Base-by-base conservation (phyloP, 2,888 invertebrate genomes). In the Tetranychus piercei region DNA sequence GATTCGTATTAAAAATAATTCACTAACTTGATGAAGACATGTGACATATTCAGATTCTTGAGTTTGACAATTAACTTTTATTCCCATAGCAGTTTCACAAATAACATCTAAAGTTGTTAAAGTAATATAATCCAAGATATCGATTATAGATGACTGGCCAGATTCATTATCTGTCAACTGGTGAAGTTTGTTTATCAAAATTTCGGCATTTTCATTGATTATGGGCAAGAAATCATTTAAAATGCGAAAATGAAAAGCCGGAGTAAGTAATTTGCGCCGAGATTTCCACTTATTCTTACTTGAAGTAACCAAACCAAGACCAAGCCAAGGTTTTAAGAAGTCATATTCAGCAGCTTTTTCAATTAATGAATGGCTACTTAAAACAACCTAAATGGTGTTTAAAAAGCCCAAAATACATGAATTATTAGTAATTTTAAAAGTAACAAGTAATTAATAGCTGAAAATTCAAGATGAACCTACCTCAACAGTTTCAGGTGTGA, bases 311-410 rank as follows among this genome's bases (percentile, higher is more conserved):
- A 85, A 80, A 18, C 85, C 85, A 44, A 83, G 81, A 20, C 84
- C 84, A 11, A 85, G 81, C 85, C 85, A 86, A 0, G 84, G 82
- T 72, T 83, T 81, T 3, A 85, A 79, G 76, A 83, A 84, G n/a
- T 79, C 78, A 79, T 85, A 85, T 74, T 83, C 82, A 73, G 79
- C 78, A 6, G 83, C 80, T 77, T 83, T 83, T 74, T 81, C 80
- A 44, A 82, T 79, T 78, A 81, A 79, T 44, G 80, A 82, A 71
- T 80, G 80, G 74, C 81, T 80, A 22, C 80, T 80, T 22, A 84
- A 77, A 18, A 84, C 79, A 6, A 80, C 45, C 76, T 76, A 3
- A 20, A 69, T 69, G n/a, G 11, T 69, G 6, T 8, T 71, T 15
- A 23, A 71, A 45, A 73, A 55, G 44, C 34, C 34, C 34, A 34